phyloP scores from a whole-genome alignment of 37 sponge, comb jelly and placozoan species.

The Mnemiopsis leidyi region DNA sequence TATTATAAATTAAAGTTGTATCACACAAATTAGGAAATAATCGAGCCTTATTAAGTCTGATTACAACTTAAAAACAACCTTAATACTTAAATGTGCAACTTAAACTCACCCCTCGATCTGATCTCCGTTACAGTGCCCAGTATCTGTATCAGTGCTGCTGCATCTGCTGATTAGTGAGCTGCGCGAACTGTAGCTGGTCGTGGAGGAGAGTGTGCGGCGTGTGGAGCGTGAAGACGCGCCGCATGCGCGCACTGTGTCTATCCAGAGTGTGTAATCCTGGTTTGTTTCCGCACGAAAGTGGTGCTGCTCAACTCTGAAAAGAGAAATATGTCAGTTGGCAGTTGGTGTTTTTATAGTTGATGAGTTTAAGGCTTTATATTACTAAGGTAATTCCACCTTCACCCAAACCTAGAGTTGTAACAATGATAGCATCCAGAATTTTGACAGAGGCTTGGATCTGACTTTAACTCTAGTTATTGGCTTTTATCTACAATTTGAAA shows the following conservation, averaged over 20 bases:
- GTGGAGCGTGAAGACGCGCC: slow-evolving; percentile 53
- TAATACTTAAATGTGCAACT: too few species aligned
- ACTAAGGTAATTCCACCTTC: too few species aligned
- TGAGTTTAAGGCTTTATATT: too few species aligned
- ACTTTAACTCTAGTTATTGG: too few species aligned
- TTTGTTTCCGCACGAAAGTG: slow-evolving; percentile 47
- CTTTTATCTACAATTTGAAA: too few species aligned
- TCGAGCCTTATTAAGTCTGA: too few species aligned
- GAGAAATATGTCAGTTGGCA: neutral
- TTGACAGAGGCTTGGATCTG: too few species aligned
- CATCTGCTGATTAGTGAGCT: slow-evolving; percentile 56
- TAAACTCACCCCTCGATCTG: slow-evolving; percentile 54
- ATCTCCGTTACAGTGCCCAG: neutral
- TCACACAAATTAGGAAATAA: too few species aligned
- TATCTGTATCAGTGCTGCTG: neutral
- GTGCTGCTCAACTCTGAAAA: slow-evolving; percentile 27
- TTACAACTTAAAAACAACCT: too few species aligned
- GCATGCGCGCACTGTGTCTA: slow-evolving; percentile 61
- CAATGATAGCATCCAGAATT: too few species aligned
- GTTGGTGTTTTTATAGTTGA: neutral
- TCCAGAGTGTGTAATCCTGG: slow-evolving; percentile 63
- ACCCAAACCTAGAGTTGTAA: too few species aligned
- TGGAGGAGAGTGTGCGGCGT: slow-evolving; percentile 60
- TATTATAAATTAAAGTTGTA: too few species aligned
- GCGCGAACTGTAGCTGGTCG: slow-evolving; percentile 38